Percentiles rank a stretch among this genome's conserved stretches.
Conservation (phyloP, 2,797 vertebrate species). For the Centroberyx gerrardi region DNA sequence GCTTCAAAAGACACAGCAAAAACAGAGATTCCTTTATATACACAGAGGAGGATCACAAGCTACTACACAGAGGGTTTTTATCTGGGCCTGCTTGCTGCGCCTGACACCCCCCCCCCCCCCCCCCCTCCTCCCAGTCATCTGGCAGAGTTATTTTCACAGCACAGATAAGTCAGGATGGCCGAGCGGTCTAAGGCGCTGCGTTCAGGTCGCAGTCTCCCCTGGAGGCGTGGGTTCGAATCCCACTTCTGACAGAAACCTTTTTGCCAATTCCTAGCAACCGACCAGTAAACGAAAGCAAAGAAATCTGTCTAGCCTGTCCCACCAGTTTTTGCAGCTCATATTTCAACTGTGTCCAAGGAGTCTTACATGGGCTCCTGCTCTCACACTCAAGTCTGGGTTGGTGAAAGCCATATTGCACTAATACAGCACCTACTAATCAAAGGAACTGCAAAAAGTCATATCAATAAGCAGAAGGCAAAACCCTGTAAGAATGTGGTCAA, state of each 20-base stretch:
- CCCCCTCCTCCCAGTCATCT: background rate
- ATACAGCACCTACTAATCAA: background rate
- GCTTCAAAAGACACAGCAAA: conserved; percentile 10
- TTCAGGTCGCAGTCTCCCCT: conserved; percentile 55
- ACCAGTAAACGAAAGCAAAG: background rate
- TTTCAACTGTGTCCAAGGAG: background rate
- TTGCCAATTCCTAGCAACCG: background rate
- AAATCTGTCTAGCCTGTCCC: background rate
- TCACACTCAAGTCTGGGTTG: conserved; percentile 4
- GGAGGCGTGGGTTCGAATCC: conserved; percentile 45
- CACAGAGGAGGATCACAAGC: conserved; percentile 3
- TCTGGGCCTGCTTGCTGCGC: background rate
- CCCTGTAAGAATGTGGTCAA: background rate
- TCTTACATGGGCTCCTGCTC: background rate
- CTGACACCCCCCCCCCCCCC: background rate
- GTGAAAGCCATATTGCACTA: background rate
- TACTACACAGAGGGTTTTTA: conserved; percentile 12
- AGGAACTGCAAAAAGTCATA: background rate
- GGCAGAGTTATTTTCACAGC: rapidly evolving
- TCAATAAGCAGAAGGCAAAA: background rate
- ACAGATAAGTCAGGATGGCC: conserved; percentile 15
- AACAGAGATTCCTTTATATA: background rate
- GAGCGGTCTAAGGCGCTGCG: conserved; percentile 44
- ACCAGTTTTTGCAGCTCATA: background rate
- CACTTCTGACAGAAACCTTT: conserved; percentile 13